A percentile compares a stretch with the other conserved stretches of the same genome.
Evolutionary conservation across 2,113 vertebrate species (phyloP).

Genomic region (Pogonocichla stellata): DNA sequence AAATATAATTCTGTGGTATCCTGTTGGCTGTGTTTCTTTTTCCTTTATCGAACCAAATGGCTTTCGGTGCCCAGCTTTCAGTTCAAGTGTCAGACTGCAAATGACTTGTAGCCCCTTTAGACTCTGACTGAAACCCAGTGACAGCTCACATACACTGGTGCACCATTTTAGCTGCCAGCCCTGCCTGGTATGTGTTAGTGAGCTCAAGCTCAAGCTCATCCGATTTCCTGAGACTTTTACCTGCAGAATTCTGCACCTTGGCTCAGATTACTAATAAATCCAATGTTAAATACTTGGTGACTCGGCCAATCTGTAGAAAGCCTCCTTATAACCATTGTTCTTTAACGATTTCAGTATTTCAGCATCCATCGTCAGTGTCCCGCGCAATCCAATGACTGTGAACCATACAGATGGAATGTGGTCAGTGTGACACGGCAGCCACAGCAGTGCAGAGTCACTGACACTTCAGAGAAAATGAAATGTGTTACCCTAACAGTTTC

Average conservation of each 20-base stretch:
- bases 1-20: conserved; percentile 76
- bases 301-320: not conserved
- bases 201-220: not conserved
- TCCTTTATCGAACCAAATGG: not conserved
- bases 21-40: conserved; percentile 58
- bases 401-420: not conserved
- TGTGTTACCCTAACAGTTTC: not conserved
- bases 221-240: not conserved
- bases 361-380: not conserved
- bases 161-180: not conserved
- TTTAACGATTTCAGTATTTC: not conserved
- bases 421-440: not conserved
- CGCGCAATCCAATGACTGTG: not conserved
- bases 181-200: not conserved
- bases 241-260: not conserved
- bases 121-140: not conserved
- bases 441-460: not conserved
- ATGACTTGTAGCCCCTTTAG: not conserved
- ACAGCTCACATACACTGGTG: not conserved
- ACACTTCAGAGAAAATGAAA: not conserved
- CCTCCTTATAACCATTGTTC: not conserved
- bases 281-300: not conserved
- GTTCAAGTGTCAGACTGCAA: not conserved
- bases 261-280: not conserved
- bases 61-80: not conserved